Evolutionary conservation across 2,888 invertebrate genomes (phyloP), one percentile per base, ranked within the genome.

Genomic region (Argyresthia albistria): DNA sequence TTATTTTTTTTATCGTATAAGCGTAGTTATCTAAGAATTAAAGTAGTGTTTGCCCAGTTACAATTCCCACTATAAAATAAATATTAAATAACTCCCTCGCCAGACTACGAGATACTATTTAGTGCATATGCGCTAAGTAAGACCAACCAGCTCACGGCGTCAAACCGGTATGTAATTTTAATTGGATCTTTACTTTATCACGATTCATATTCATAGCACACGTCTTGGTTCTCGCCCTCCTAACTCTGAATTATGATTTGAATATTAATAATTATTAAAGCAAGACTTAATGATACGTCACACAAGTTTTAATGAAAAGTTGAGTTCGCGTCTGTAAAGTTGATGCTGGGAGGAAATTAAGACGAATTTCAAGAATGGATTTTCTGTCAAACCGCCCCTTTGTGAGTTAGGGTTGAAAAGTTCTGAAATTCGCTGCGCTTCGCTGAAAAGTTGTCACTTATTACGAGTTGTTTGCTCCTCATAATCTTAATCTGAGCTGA

Each of bases 251-350:
- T 80, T 77, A 77, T 69, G 76, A 81, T 84, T 83, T 82, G 79
- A 82, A 83, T 83, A 79, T 80, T 82, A 80, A 83, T 86, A 81
- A 80, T 80, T 77, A 77, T 69, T 67, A 63, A 46, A 43, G 69
- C 65, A 67, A 69, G 68, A 70, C 72, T 79, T 81, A 86, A 86
- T 84, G 83, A 83, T 73, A 81, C 79, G 82, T 80, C 82, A 84
- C 76, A 70, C 73, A 83, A 86, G 80, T 84, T 86, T 80, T 79
- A 86, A 86, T 82, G 83, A 81, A 84, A 76, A 70, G 25, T 25
- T 25, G 67, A 7, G 65, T 64, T 68, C 68, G 65, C 73, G 78
- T 75, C 79, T 74, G 67, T 64, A 57, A 82, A 84, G 67, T 84
- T 80, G 55, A 56, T 60, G 37, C 15, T 49, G 14, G 36, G 60